Percentiles rank a stretch among this genome's conserved stretches.
Evolutionary conservation across 2,113 vertebrate species (phyloP).

Genomic region (Larimichthys polyactis): DNA sequence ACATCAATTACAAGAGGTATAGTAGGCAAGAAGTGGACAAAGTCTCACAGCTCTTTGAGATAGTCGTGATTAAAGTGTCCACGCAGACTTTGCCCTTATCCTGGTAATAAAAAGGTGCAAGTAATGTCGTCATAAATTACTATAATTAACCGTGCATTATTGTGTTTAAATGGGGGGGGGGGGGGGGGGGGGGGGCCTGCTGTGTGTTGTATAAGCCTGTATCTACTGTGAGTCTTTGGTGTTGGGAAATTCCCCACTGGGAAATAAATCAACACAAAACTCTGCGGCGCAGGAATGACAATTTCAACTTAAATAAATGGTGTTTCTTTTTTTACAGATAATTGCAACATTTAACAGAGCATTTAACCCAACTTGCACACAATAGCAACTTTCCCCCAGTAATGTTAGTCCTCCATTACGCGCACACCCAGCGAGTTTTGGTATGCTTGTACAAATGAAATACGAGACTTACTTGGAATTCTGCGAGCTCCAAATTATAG

Average conservation of each 20-base stretch:
- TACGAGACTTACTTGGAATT: slow-evolving; percentile 84
- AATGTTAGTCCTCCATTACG: slow-evolving; percentile 54
- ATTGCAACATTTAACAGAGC: slow-evolving; percentile 56
- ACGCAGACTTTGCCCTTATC: slow-evolving; percentile 24
- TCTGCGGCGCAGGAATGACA: slow-evolving; percentile 37
- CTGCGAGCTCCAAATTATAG: slow-evolving; percentile 85
- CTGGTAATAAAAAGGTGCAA: slow-evolving; percentile 42
- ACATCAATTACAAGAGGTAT: slow-evolving; percentile 20
- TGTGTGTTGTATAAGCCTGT: slow-evolving; percentile 15
- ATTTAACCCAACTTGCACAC: slow-evolving; percentile 42
- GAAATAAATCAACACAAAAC: slow-evolving; percentile 57
- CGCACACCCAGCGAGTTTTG: slow-evolving; percentile 55
- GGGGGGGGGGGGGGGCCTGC: slow-evolving; percentile 20
- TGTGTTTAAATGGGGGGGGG: slow-evolving; percentile 38
- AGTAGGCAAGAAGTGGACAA: slow-evolving; percentile 1
- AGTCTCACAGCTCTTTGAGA: slow-evolving; percentile 27
- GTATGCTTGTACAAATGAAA: slow-evolving; percentile 44
- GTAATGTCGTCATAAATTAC: slow-evolving; percentile 47
- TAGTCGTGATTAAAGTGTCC: background rate
- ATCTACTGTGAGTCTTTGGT: slow-evolving; percentile 36
- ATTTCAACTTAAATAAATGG: slow-evolving; percentile 49
- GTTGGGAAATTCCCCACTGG: slow-evolving; percentile 62
- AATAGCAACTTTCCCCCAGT: slow-evolving; percentile 57
- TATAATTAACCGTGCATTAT: slow-evolving; percentile 57
- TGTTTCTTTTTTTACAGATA: slow-evolving; percentile 19